Evolutionary conservation across 2,797 vertebrate species (phyloP).

Genomic region (Yasuhikotakia modesta): DNA sequence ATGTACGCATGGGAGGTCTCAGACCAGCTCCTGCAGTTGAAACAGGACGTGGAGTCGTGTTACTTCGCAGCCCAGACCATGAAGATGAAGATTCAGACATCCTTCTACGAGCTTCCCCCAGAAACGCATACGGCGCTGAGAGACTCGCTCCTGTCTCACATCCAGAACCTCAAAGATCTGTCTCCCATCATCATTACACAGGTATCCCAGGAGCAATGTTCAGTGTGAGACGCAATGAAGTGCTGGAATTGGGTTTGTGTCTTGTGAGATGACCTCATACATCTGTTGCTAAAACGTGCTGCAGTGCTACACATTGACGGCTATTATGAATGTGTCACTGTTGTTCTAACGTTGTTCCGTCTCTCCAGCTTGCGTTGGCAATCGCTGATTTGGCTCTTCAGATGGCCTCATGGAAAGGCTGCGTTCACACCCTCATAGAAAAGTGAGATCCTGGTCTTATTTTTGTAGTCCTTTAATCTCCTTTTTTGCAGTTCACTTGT

Average conservation of each 20-base stretch:
- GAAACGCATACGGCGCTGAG: conserved; percentile 92
- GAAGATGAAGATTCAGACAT: conserved; percentile 99
- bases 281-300: neutral
- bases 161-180: conserved; percentile 96
- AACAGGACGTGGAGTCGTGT: conserved; percentile 95
- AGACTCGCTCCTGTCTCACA: conserved; percentile 93
- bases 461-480: too few relatives aligned
- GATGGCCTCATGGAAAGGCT: conserved; percentile 98
- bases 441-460: conserved; percentile 80
- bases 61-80: conserved; percentile 98
- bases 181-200: conserved; percentile 97
- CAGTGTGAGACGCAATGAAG: neutral
- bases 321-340: conserved; percentile 4
- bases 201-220: conserved; percentile 70
- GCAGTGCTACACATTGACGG: conserved; percentile 12
- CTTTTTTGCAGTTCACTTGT: too few relatives aligned
- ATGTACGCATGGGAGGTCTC: conserved; percentile 98
- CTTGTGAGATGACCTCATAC: neutral
- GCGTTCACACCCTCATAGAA: conserved; percentile 95
- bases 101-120: conserved; percentile 94
- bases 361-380: conserved; percentile 87
- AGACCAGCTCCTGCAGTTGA: conserved; percentile 94
- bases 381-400: conserved; percentile 97
- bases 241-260: neutral
- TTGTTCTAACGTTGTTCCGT: neutral